These are phyloP conservation scores for Thymelicus sylvestris DNA, from an alignment of 2,888 invertebrate species.

Conservation along the genomic window DNA sequence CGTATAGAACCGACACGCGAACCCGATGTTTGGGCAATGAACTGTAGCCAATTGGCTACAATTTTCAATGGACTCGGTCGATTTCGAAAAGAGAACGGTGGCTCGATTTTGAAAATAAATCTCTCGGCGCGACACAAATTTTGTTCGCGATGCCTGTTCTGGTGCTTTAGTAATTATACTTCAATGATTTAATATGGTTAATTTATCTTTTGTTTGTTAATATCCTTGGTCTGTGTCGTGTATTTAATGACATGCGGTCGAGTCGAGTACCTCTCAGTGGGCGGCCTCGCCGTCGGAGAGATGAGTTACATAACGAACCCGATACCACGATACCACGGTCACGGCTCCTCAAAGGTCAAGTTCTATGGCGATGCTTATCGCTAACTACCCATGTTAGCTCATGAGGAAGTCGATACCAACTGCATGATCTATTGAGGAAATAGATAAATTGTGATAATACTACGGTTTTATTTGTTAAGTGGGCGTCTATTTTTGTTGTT, in stretches of 20 bases:
- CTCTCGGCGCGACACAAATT: too few relatives aligned
- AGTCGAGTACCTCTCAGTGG: constrained; percentile 23
- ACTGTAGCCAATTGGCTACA: too few relatives aligned
- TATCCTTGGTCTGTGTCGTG: background rate
- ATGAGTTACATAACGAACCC: constrained; percentile 75
- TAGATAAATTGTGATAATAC: constrained; percentile 24
- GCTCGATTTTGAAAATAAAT: too few relatives aligned
- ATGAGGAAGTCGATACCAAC: constrained; percentile 33
- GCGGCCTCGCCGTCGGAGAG: constrained; percentile 49
- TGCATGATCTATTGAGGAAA: constrained; percentile 37
- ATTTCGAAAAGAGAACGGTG: too few relatives aligned
- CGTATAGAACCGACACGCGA: too few relatives aligned
- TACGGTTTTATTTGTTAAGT: constrained; percentile 10
- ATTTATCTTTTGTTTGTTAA: too few relatives aligned
- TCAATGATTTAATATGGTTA: too few relatives aligned
- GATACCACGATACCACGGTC: constrained; percentile 80
- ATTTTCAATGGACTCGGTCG: too few relatives aligned
- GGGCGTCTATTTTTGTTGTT: background rate
- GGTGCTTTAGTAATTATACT: too few relatives aligned
- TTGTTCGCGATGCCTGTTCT: too few relatives aligned
- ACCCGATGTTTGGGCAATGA: too few relatives aligned
- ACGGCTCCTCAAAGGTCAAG: constrained; percentile 74
- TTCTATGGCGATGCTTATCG: constrained; percentile 30
- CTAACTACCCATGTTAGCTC: constrained; percentile 17
- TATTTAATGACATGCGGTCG: background rate